These are phyloP conservation scores for Orthosia gracilis DNA, from an alignment of 2,888 invertebrate genomes.

Conservation along the genomic window DNA sequence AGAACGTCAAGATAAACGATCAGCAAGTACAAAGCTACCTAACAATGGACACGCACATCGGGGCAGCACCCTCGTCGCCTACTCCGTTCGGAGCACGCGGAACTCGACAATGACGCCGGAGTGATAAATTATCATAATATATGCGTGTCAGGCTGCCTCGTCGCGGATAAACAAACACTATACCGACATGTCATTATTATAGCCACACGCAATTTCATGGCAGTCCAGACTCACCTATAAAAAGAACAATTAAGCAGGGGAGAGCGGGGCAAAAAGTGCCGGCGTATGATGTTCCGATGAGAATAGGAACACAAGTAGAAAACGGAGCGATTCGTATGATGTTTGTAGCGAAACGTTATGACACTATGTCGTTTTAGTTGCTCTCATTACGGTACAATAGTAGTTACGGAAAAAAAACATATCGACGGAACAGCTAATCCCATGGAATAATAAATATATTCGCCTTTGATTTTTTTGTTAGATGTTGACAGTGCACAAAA, in stretches of 20 bases:
- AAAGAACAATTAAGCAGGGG: neutral
- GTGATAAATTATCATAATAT: conserved; percentile 74
- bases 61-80: conserved; percentile 45
- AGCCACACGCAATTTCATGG: conserved; percentile 40
- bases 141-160: conserved; percentile 59
- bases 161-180: conserved; percentile 55
- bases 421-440: too few relatives aligned
- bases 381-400: too few relatives aligned
- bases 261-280: too few relatives aligned
- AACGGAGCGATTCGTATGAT: too few relatives aligned
- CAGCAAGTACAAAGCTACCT: neutral
- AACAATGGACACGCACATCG: conserved; percentile 34
- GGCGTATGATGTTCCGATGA: too few relatives aligned
- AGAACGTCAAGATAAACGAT: neutral
- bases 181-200: conserved; percentile 50
- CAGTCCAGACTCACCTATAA: conserved; percentile 16
- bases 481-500: too few relatives aligned
- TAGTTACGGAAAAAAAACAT: too few relatives aligned
- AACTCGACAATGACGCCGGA: conserved; percentile 49
- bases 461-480: too few relatives aligned
- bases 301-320: too few relatives aligned
- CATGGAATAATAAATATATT: too few relatives aligned
- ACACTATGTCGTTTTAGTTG: too few relatives aligned
- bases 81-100: conserved; percentile 42
- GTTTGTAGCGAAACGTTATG: too few relatives aligned